Base-by-base conservation (phyloP, 2,797 vertebrate species). In the Triplophysa bombifrons region DNA sequence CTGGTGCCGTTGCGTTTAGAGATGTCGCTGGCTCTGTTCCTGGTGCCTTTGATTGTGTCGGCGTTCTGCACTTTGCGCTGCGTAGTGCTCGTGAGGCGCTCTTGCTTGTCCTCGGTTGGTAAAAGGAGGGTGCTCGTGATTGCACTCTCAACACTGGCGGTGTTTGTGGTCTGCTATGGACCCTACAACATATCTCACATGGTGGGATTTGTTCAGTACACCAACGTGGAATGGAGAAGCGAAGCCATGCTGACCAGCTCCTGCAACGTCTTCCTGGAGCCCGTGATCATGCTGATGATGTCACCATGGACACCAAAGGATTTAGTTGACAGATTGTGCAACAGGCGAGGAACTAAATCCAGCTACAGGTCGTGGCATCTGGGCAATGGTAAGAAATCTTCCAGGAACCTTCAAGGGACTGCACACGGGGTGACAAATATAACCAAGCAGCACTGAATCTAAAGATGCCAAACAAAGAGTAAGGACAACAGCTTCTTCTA, bases 231-330 rank as follows among this genome's bases (percentile, higher is more conserved):
- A 19, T 97, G 96, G 96, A 90, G 95, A 69, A 85, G 77, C 0
- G 85, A 89, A 56, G 94, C 96, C 0, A 92, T 97, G 74, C 86
- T 96, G 70, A 92, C 92, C 0, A 95, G 94, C 65, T 91, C 93
- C 60, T 96, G 93, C 74, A 97, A 96, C 0, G 94, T 95, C 0
- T 96, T 97, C 73, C 90, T 96, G 84, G 95, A 97, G 82, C 96
- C 96, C 0, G 84, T 93, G 27, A 92, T 96, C 65, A 94, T 95
- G 92, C 80, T 93, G 64, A 90, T 93, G 88, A 83, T 93, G 13
- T 93, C 92, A 0, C 92, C 93, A 0, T 88, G 87, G 0, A 83
- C 74, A 50, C 89, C 90, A 0, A 85, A 76, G 30, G 88, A 91
- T 41, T 0, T 93, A 72, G 30, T 89, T 67, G 86, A 86, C 22